phyloP scores from a whole-genome alignment of 2,888 invertebrate species.

The Drepana falcataria region DNA sequence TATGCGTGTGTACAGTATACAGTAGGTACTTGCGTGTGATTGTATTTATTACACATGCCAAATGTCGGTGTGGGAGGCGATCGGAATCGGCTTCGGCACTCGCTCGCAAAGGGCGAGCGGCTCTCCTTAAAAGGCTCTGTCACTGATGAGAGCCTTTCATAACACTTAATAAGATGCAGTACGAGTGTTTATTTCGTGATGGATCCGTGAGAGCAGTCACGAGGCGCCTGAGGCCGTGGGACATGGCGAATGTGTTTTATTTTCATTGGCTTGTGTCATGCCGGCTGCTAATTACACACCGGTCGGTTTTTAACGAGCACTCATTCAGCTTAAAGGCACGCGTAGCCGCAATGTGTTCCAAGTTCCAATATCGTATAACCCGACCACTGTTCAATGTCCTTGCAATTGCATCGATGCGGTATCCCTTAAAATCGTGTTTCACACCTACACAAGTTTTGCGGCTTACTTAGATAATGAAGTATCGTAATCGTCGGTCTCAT shows the following conservation, averaged over 20 bases:
- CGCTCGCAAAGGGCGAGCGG: slow-evolving; percentile 35
- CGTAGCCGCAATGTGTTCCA: slow-evolving; percentile 26
- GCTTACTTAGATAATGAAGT: neutral
- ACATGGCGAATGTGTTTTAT: slow-evolving; percentile 54
- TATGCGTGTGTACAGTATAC: too few relatives aligned
- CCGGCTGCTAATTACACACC: slow-evolving; percentile 63
- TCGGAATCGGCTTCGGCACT: slow-evolving; percentile 19
- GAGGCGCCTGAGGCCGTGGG: slow-evolving; percentile 61
- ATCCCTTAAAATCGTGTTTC: slow-evolving; percentile 22
- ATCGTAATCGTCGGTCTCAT: neutral
- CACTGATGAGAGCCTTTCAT: slow-evolving; percentile 66
- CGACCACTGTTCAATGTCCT: slow-evolving; percentile 23
- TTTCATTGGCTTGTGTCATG: slow-evolving; percentile 48
- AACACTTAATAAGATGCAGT: slow-evolving; percentile 69
- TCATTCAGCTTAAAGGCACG: slow-evolving; percentile 61
- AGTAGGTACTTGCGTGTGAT: neutral
- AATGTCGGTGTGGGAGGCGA: slow-evolving; percentile 18
- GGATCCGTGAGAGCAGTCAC: slow-evolving; percentile 68
- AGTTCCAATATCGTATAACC: slow-evolving; percentile 16
- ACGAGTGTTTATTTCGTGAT: slow-evolving; percentile 69
- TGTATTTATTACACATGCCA: slow-evolving; percentile 5
- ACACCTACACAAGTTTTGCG: neutral
- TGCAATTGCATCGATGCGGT: slow-evolving; percentile 29
- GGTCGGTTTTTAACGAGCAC: slow-evolving; percentile 66
- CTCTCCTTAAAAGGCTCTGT: slow-evolving; percentile 61